These are phyloP conservation scores for Microcebus jonahi DNA, from an alignment of 2,113 vertebrate species.

Conservation along the genomic window DNA sequence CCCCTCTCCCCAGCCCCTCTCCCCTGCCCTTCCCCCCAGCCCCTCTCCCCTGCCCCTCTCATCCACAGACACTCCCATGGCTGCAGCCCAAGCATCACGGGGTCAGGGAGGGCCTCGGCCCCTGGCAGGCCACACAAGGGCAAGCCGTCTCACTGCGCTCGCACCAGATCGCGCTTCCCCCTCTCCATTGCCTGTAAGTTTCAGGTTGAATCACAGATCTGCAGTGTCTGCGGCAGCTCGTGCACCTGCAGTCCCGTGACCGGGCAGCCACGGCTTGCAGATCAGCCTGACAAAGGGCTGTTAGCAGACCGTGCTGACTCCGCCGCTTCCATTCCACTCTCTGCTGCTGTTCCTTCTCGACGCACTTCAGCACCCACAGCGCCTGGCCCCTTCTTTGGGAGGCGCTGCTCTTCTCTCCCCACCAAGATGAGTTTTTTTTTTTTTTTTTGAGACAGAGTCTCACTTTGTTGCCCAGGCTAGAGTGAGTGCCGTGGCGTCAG, in stretches of 20 bases:
- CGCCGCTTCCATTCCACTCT: rapidly evolving
- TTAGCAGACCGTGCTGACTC: rapidly evolving
- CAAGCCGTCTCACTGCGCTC: no score
- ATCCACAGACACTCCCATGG: rapidly evolving
- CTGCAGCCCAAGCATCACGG: background rate
- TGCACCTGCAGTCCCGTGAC: background rate
- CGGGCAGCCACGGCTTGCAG: background rate
- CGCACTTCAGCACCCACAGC: no score
- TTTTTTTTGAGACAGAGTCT: no score
- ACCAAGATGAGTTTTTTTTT: no score
- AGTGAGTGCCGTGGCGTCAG: no score
- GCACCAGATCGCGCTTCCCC: background rate
- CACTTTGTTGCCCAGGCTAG: no score
- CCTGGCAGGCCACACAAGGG: background rate
- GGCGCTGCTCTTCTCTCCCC: background rate
- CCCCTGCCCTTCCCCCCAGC: no score
- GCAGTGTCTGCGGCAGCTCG: background rate
- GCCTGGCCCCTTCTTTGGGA: no score
- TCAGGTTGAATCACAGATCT: background rate
- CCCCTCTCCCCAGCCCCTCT: no score
- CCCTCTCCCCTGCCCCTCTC: no score
- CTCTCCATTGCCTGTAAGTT: background rate
- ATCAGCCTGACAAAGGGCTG: rapidly evolving
- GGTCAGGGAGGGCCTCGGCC: background rate
- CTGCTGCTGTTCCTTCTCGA: rapidly evolving